These are phyloP conservation scores for Ptilorrhoa leucosticta DNA, from an alignment of 2,113 vertebrate species.

Conservation along the genomic window DNA sequence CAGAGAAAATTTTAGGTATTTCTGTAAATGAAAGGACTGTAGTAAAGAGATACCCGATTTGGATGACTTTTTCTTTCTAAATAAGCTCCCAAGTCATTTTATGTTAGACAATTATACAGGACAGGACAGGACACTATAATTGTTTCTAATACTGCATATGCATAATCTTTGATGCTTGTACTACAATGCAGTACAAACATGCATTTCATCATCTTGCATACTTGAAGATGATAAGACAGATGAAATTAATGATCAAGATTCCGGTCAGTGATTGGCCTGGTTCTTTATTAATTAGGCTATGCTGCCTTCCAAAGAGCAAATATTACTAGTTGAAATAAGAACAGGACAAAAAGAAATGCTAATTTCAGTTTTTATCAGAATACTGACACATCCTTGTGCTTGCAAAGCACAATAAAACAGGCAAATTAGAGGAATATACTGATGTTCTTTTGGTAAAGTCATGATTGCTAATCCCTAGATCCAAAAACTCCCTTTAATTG, in stretches of 20 bases:
- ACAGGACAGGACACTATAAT: not conserved
- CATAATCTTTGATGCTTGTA: not conserved
- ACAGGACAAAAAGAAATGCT: constrained; percentile 49
- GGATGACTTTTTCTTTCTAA: not conserved
- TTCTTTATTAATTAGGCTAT: not conserved
- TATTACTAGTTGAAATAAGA: constrained; percentile 55
- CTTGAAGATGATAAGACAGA: not conserved
- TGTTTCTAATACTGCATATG: not conserved
- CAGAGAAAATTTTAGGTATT: not conserved
- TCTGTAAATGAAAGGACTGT: not conserved
- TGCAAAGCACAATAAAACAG: constrained; percentile 34
- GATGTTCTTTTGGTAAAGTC: constrained; percentile 25
- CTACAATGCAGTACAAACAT: not conserved
- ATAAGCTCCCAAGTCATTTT: not conserved
- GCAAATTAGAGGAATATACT: constrained; percentile 24
- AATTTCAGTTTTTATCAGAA: constrained; percentile 59
- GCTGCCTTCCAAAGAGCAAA: constrained; percentile 1
- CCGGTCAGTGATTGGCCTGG: not conserved
- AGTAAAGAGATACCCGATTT: not conserved
- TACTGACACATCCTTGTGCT: constrained; percentile 13
- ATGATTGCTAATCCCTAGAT: not conserved
- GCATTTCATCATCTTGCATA: not conserved
- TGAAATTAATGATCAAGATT: not conserved
- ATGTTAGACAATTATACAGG: not conserved
- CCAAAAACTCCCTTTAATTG: not conserved